These are phyloP conservation scores for Cephus cinctus DNA, from an alignment of 1,140 invertebrate genomes.

Conservation along the genomic window DNA sequence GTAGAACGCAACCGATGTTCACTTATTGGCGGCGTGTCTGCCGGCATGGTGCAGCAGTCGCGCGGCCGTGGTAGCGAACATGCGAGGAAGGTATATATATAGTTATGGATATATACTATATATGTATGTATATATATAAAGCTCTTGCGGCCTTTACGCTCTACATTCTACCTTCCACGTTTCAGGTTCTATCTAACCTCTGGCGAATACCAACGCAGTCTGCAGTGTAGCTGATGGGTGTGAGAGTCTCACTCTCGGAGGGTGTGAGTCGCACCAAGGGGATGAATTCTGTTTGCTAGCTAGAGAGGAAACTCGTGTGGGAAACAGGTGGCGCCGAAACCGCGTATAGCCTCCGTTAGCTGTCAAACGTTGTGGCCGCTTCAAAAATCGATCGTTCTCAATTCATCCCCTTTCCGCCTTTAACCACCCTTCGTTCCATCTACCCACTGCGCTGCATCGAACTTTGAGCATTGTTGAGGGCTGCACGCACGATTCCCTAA, in stretches of 20 bases:
- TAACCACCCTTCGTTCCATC: no score
- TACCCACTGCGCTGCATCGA: no score
- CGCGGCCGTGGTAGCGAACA: conserved; percentile 11
- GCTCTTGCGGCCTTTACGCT: no score
- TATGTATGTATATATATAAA: no score
- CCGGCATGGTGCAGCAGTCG: conserved; percentile 50
- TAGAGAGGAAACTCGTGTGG: conserved; percentile 12
- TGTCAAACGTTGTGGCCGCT: conserved; percentile 55
- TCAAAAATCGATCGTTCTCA: conserved; percentile 51
- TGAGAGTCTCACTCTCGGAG: not conserved
- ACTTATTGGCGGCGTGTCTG: conserved; percentile 56
- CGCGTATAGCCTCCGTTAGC: conserved; percentile 42
- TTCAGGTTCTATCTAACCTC: no score
- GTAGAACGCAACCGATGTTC: conserved; percentile 53
- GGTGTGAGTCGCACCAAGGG: not conserved
- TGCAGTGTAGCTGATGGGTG: not conserved
- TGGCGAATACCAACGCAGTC: no score
- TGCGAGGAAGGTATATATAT: conserved; percentile 7
- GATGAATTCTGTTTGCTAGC: conserved; percentile 1
- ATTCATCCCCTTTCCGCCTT: conserved; percentile 28
- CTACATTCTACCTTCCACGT: conserved; percentile 4
- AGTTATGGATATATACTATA: not conserved
- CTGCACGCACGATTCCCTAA: no score
- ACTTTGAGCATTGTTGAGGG: no score
- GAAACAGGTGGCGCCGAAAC: conserved; percentile 54